Percentiles rank a stretch among this genome's conserved stretches.
Conservation (phyloP, 2,888 invertebrate species). For the Drosophila anceps region DNA sequence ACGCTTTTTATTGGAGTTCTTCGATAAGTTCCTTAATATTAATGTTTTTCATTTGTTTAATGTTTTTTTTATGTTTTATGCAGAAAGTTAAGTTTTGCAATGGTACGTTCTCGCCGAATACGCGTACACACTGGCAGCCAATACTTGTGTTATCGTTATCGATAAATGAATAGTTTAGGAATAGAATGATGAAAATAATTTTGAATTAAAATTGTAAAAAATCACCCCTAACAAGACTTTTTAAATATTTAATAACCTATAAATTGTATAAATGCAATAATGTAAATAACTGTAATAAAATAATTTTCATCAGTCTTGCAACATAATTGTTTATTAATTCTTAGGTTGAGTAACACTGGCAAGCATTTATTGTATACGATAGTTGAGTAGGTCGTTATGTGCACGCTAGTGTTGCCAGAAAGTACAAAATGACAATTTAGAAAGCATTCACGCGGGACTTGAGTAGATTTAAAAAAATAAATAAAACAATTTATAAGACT, state of each 20-base stretch:
- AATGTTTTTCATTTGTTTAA: slow-evolving; percentile 73
- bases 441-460: not conserved
- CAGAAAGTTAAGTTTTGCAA: slow-evolving; percentile 73
- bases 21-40: slow-evolving; percentile 43
- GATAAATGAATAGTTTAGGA: slow-evolving; percentile 44
- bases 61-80: slow-evolving; percentile 77
- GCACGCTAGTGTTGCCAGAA: slow-evolving; percentile 34
- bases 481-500: not conserved
- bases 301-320: slow-evolving; percentile 5
- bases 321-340: not conserved
- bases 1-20: slow-evolving; percentile 40
- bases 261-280: not conserved
- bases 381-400: slow-evolving; percentile 22
- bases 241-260: not conserved
- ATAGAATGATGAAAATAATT: slow-evolving; percentile 42
- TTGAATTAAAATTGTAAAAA: slow-evolving; percentile 56
- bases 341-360: slow-evolving; percentile 40
- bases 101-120: slow-evolving; percentile 67
- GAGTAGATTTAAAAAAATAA: slow-evolving; percentile 5
- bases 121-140: slow-evolving; percentile 68
- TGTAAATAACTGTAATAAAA: slow-evolving; percentile 2
- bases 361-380: slow-evolving; percentile 40
- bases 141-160: slow-evolving; percentile 57
- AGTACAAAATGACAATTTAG: not conserved
- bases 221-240: not conserved